These are phyloP conservation scores for Austrofundulus limnaeus DNA, from an alignment of 2,113 vertebrate species.

Conservation along the genomic window DNA sequence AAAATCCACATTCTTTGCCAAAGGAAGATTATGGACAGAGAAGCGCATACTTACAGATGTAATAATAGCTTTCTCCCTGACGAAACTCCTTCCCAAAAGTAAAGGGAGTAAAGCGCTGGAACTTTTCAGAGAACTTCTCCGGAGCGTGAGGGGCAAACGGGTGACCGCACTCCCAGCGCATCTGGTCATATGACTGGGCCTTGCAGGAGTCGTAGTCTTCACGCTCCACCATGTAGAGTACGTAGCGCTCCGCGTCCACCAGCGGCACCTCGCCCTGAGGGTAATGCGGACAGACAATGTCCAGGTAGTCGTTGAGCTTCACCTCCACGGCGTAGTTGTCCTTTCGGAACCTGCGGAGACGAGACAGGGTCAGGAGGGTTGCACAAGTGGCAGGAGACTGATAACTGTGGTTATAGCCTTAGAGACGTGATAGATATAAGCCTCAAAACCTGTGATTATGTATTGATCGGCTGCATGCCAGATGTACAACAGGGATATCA, in stretches of 20 bases:
- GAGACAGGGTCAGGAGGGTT: conserved; percentile 20
- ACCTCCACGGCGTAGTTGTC: conserved; percentile 85
- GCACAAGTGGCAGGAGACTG: conserved; percentile 38
- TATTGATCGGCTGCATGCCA: conserved; percentile 59
- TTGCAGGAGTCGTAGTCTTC: conserved; percentile 86
- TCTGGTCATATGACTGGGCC: conserved; percentile 86
- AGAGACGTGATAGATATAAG: conserved; percentile 54
- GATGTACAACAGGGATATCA: conserved; percentile 67
- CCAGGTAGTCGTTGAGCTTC: conserved; percentile 90
- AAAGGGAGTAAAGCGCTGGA: conserved; percentile 93
- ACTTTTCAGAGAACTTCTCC: conserved; percentile 92
- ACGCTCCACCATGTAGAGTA: conserved; percentile 89
- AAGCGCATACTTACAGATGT: conserved; percentile 88
- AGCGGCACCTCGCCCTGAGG: conserved; percentile 79
- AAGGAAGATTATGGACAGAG: neutral
- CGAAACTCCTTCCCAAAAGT: conserved; percentile 92
- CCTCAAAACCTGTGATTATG: conserved; percentile 66
- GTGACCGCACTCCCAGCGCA: conserved; percentile 91
- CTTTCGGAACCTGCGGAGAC: conserved; percentile 79
- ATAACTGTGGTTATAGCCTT: conserved; percentile 36
- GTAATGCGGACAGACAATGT: conserved; percentile 94
- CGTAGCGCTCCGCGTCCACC: conserved; percentile 85
- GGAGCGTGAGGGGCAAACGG: conserved; percentile 87
- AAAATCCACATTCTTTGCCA: neutral
- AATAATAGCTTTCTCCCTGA: conserved; percentile 93